phyloP scores from a whole-genome alignment of 1,140 invertebrate species.

The Helicoverpa zea region DNA sequence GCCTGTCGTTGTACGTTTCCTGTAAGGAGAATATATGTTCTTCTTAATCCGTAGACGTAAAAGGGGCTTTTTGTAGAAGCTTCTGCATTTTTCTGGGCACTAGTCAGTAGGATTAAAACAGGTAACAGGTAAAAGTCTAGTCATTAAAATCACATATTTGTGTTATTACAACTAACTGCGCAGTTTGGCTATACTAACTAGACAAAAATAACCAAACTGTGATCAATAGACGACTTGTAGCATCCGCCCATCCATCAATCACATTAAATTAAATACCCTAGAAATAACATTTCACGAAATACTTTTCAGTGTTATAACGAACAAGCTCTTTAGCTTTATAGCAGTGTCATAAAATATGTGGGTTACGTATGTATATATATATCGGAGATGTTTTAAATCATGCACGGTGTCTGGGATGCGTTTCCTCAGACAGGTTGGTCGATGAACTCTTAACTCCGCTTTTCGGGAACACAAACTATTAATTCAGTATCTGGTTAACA shows the following conservation, averaged over 20 bases:
- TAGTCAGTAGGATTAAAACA: too few species aligned
- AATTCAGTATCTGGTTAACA: slow-evolving; percentile 21
- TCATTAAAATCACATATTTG: background rate
- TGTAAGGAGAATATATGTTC: too few species aligned
- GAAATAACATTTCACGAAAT: slow-evolving; percentile 13
- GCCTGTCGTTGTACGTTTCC: too few species aligned
- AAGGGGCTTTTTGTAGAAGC: too few species aligned
- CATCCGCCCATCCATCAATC: slow-evolving; percentile 2
- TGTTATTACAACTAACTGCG: background rate
- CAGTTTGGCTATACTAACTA: background rate
- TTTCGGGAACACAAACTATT: slow-evolving; percentile 12
- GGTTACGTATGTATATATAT: slow-evolving; percentile 28
- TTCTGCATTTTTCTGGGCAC: too few species aligned
- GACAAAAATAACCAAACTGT: background rate
- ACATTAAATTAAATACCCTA: background rate
- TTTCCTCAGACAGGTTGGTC: slow-evolving; percentile 34
- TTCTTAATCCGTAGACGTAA: too few species aligned
- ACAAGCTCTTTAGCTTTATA: slow-evolving; percentile 23
- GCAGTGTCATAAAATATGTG: slow-evolving; percentile 32
- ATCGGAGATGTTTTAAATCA: slow-evolving; percentile 15
- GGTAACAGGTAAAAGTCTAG: too few species aligned
- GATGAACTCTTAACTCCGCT: slow-evolving; percentile 48
- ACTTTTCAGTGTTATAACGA: slow-evolving; percentile 11
- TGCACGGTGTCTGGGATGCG: slow-evolving; percentile 11
- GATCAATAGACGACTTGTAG: slow-evolving; percentile 4